A percentile compares a stretch with the other conserved stretches of the same genome.
Evolutionary conservation across 2,113 vertebrate genomes (phyloP).

Genomic region (Archocentrus centrarchus): DNA sequence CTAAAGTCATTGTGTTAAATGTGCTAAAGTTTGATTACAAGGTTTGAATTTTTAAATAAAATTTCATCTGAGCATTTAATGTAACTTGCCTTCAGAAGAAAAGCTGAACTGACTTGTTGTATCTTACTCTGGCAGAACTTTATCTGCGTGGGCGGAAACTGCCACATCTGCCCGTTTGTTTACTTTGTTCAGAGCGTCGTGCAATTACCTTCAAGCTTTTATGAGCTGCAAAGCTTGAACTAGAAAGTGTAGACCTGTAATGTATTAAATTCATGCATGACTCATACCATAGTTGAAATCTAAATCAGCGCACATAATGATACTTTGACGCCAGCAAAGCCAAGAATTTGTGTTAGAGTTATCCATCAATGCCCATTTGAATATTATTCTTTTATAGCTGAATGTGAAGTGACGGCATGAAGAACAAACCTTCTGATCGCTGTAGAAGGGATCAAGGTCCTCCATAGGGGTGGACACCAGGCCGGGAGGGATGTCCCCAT

Average conservation of each 20-base stretch:
- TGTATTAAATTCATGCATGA: background rate
- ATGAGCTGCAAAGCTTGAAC: background rate
- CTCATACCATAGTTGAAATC: background rate
- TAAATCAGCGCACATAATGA: background rate
- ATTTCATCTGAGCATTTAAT: background rate
- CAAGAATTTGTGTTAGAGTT: background rate
- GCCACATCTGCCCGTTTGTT: background rate
- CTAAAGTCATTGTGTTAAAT: background rate
- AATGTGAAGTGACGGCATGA: background rate
- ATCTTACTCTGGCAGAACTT: background rate
- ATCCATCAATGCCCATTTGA: background rate
- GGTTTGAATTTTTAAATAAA: background rate
- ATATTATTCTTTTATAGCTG: background rate
- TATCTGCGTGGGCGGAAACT: constrained; percentile 13
- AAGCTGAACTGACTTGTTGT: background rate
- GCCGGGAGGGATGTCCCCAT: constrained; percentile 90
- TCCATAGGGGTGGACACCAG: constrained; percentile 96
- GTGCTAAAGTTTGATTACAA: background rate
- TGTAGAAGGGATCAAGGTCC: constrained; percentile 94
- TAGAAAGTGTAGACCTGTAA: background rate
- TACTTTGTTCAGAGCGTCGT: background rate
- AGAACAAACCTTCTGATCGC: constrained; percentile 92
- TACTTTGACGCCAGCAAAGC: background rate
- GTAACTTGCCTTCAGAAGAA: background rate
- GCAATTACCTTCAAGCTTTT: constrained; percentile 13